A percentile compares a stretch with the other conserved stretches of the same genome.
phyloP scores from a whole-genome alignment of 2,888 invertebrate genomes.

The Epinotia ramella region DNA sequence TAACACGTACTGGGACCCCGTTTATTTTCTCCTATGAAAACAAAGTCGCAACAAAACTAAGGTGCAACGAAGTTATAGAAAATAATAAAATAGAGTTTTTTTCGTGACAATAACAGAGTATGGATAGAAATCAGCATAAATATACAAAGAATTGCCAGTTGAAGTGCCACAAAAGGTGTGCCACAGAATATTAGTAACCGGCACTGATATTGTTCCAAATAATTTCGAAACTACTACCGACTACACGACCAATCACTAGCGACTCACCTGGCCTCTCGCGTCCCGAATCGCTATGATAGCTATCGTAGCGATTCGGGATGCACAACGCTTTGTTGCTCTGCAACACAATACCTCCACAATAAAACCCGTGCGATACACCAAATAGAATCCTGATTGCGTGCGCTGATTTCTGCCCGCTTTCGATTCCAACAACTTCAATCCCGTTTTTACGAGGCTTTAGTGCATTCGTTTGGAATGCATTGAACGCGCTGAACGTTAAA shows the following conservation, averaged over 20 bases:
- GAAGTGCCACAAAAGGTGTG: too few species aligned
- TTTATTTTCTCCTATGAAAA: too few species aligned
- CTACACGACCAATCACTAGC: background rate
- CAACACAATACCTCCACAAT: conserved; percentile 43
- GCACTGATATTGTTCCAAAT: background rate
- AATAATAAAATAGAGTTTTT: too few species aligned
- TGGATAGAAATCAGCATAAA: too few species aligned
- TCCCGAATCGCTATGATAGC: background rate
- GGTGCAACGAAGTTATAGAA: too few species aligned
- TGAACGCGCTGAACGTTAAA: background rate
- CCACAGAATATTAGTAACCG: too few species aligned
- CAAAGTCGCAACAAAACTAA: too few species aligned
- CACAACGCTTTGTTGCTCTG: conserved; percentile 9
- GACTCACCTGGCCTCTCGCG: background rate
- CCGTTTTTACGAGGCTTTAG: background rate
- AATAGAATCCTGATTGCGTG: conserved; percentile 35
- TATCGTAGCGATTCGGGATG: too few species aligned
- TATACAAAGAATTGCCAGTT: too few species aligned
- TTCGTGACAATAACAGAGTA: too few species aligned
- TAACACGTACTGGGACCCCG: too few species aligned
- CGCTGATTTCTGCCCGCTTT: conserved; percentile 19
- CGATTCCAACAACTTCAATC: background rate
- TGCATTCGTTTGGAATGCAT: background rate
- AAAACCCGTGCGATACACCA: conserved; percentile 44
- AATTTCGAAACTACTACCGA: background rate